Base-by-base conservation (phyloP, 2,888 invertebrate species). In the Orthonychiurus folsomi region DNA sequence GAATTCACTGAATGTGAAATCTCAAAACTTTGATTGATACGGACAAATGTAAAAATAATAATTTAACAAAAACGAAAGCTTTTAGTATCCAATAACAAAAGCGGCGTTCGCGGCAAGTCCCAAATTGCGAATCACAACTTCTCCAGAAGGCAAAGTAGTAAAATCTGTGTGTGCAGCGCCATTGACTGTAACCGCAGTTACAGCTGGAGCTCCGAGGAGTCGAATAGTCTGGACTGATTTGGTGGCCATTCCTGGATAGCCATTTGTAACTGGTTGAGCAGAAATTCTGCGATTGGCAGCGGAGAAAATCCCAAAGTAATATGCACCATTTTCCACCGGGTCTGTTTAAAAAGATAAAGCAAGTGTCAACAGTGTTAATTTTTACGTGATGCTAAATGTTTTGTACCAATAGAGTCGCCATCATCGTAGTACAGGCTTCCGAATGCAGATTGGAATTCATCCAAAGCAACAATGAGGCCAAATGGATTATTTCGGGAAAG, bases 391-490 rank as follows among this genome's bases (percentile, higher is more conserved):
- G n/a, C 5, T 55, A 27, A 48, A 18, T 15, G 79, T 78, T 73
- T 55, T 54, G 25, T 60, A 86, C 87, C 84, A 67, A 86, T 76
- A 61, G 85, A 85, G 64, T 87, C 86, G 0, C 89, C 89, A 72
- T 89, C 88, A 75, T 90, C 89, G 87, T 87, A 89, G 78, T 85
- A 88, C 5, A 90, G 77, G 64, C 84, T 80, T 1, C 89, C 89
- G 1, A 57, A 65, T 0, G 86, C 87, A 18, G 69, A 73, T n/a
- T 78, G 78, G 2, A 72, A 72, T 1, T 77, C 73, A 74, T 85
- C 82, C 0, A 85, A 79, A 0, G 83, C 84, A 0, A 84, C 83
- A 12, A 86, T 74, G 25, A 90, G 77, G 71, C 85, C 83, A 63
- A 89, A 79, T 50, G 84, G 82, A 50, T 83, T 83, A 69, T 81